These are phyloP conservation scores for Aptenodytes forsteri DNA, from an alignment of 2,113 vertebrate genomes.

Conservation along the genomic window DNA sequence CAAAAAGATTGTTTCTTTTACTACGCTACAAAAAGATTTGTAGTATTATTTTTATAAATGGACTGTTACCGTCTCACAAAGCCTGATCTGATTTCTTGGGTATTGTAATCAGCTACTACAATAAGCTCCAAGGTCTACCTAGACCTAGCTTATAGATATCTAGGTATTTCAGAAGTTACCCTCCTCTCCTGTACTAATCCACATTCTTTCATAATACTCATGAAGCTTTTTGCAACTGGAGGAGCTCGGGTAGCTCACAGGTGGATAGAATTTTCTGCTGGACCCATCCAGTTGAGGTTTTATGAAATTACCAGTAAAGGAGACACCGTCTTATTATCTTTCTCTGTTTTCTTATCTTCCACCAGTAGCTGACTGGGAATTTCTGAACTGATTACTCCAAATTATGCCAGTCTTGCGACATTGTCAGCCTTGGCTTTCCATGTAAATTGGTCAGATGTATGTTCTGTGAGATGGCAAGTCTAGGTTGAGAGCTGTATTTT, in stretches of 20 bases:
- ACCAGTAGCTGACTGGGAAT: neutral
- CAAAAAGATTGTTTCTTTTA: neutral
- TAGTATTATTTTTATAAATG: neutral
- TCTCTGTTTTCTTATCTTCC: neutral
- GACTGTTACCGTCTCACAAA: neutral
- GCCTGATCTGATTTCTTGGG: neutral
- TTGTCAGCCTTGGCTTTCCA: neutral
- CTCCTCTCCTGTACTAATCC: neutral
- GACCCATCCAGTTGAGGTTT: neutral
- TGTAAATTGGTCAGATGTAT: rapidly evolving
- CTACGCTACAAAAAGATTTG: neutral
- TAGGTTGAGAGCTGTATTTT: neutral
- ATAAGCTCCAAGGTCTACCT: neutral
- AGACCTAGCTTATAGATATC: neutral
- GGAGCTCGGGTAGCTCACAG: neutral
- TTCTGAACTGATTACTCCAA: neutral
- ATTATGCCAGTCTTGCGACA: neutral
- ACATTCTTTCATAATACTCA: neutral
- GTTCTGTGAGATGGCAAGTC: neutral
- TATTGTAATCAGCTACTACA: neutral
- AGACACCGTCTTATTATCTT: neutral
- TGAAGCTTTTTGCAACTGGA: neutral
- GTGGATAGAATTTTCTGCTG: neutral
- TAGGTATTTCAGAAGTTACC: neutral
- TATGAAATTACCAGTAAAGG: neutral